Evolutionary conservation across 2,113 vertebrate genomes (phyloP), one percentile per base, ranked within the genome.

Genomic region (Castor canadensis): DNA sequence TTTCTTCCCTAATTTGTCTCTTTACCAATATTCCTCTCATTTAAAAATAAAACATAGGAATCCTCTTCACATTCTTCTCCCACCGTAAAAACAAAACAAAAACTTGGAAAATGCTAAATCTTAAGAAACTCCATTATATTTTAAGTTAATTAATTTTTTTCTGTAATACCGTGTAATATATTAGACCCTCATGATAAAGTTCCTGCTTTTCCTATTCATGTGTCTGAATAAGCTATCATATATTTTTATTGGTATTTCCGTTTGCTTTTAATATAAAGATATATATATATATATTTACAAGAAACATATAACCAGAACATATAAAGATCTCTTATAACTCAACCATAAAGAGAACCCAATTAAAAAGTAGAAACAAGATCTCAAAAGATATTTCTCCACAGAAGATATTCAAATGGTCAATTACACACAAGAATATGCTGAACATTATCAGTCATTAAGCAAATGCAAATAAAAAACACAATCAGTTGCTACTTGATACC

Each of bases 301-400:
- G 26, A 56, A 9, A 85, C 10, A 16, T 52, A 20, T 26, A 64
- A 56, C 45, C 49, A 85, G 47, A 94, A 76, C 82, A 77, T 32
- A 69, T 43, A 89, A 86, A 81, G 20, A 62, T 82, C 26, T 89
- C 67, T 62, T 71, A 71, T 3, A 87, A 86, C 17, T 89, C n/a
- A 85, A 75, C 16, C 85, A 77, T 62, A 89, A 85, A 90, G 32
- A 91, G 75, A 76, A 75, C n/a, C n/a, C n/a, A 90, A n/a, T 60
- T 79, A 40, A 77, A 43, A 85, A 71, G 32, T 28, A 43, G 45
- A 45, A 16, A 84, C 47, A n/a, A n/a, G n/a, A 40, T 60, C 49
- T 75, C 19, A 92, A 40, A 0, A 73, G n/a, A 15, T 28, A 75
- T 52, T 60, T 80, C 45, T 71, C n/a, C 17, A 40, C 64, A 64